Percentiles rank a stretch among this genome's conserved stretches.
Evolutionary conservation across 92 coral and sea anemone genomes (phyloP).

Genomic region (Parazoanthus swiftii): DNA sequence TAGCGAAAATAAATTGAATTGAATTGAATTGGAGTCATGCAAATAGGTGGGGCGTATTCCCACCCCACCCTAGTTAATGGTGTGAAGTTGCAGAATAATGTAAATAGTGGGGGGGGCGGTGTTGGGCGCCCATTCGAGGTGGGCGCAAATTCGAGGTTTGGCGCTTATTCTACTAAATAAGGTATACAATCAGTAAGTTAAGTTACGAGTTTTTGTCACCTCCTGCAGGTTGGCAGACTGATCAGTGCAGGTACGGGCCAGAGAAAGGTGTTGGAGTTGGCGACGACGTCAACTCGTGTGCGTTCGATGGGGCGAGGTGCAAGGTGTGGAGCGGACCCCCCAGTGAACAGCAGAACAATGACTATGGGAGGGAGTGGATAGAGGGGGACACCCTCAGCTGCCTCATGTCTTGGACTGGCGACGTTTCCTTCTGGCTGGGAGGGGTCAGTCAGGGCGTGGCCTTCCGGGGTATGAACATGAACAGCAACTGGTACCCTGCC

Average conservation of each 20-base stretch:
- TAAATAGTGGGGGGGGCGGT: no score
- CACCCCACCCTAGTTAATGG: neutral
- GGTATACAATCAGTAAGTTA: neutral
- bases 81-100: neutral
- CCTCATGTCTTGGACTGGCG: conserved; percentile 91
- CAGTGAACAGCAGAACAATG: conserved; percentile 80
- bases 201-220: neutral
- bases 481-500: conserved; percentile 88
- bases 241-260: conserved; percentile 73
- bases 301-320: conserved; percentile 96
- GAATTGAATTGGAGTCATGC: neutral
- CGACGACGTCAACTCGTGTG: conserved; percentile 89
- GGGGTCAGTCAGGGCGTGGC: conserved; percentile 94
- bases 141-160: no score
- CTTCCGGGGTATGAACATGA: conserved; percentile 70
- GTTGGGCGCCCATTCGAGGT: no score
- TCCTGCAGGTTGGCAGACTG: conserved; percentile 56
- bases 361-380: conserved; percentile 92
- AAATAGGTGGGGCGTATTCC: conserved; percentile 59
- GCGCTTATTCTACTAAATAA: no score
- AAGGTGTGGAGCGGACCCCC: conserved; percentile 98
- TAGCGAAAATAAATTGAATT: no score
- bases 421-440: conserved; percentile 90
- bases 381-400: conserved; percentile 89
- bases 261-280: conserved; percentile 99